Evolutionary conservation across 2,888 invertebrate species (phyloP), one percentile per base, ranked within the genome.

Genomic region (Hedya salicella): DNA sequence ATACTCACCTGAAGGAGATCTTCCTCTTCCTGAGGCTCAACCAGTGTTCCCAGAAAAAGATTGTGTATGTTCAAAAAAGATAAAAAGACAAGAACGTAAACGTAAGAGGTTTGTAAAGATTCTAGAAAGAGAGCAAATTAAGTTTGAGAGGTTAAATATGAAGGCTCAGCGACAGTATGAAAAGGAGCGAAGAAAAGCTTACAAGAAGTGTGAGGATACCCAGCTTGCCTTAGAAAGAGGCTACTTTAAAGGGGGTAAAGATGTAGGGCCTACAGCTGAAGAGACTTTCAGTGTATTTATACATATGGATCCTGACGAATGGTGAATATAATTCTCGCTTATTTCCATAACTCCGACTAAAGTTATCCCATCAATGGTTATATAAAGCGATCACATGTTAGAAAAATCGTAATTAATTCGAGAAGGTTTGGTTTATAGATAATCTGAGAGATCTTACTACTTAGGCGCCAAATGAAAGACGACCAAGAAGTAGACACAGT

Each of bases 281-380:
- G 56, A 56, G 30, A 56, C 56, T 1, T 56, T 30, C 17, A 56
- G 56, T 30, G 56, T 56, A 2, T 56, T 56, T 44, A 30, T 56
- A 32, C 56, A 56, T 30, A 56, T 56, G 56, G 56, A 56, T 44
- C 56, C 56, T 17, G 56, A 14, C 13, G 42, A 16, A n/a, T 56
- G 56, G 56, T 56, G 3, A 42, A 42, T 6, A 19, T 8, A n/a
- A 53, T 39, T 40, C 2, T 19, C 21, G 21, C 2, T 46, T 19
- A 21, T 11, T 11, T 11, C 1, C 11, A 19, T 9, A 44, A 0
- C 11, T 11, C 11, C 13, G 11, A 25, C 3, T 4, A 25, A 25
- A 25, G 25, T 25, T 25, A 3, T 25, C 25, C 25, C 25, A 3
- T 4, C n/a, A n/a, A n/a, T n/a, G n/a, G n/a, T n/a, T n/a, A n/a